phyloP scores from a whole-genome alignment of 2,113 vertebrate species.

The Chascanopsetta lugubris region DNA sequence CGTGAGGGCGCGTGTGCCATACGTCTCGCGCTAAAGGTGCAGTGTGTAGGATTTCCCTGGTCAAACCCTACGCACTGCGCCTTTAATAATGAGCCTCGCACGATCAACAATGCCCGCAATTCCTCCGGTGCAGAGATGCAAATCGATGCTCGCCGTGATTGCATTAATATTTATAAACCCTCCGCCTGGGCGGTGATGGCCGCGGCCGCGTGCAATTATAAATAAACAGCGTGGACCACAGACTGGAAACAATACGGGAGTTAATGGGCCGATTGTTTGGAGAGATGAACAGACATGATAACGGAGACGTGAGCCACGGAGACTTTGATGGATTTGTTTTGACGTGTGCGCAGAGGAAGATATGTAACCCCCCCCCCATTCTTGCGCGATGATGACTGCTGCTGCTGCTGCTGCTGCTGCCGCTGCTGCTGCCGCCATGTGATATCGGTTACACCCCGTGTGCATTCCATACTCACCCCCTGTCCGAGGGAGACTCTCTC shows the following conservation, averaged over 20 bases:
- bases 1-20: too few relatives aligned
- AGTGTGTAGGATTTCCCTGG: too few relatives aligned
- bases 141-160: slow-evolving; percentile 64
- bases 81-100: too few relatives aligned
- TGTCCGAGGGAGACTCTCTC: slow-evolving; percentile 79
- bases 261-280: slow-evolving; percentile 38
- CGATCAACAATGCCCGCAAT: too few relatives aligned
- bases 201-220: slow-evolving; percentile 44
- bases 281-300: slow-evolving; percentile 20
- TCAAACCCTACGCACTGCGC: too few relatives aligned
- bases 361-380: slow-evolving; percentile 10
- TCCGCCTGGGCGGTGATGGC: slow-evolving; percentile 63
- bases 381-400: slow-evolving; percentile 5
- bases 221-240: slow-evolving; percentile 53
- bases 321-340: slow-evolving; percentile 34
- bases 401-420: too few relatives aligned
- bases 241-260: slow-evolving; percentile 39
- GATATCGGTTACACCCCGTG: slow-evolving; percentile 1
- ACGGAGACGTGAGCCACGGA: neutral
- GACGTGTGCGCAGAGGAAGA: slow-evolving; percentile 15
- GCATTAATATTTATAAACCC: slow-evolving; percentile 79
- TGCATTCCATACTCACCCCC: slow-evolving; percentile 71
- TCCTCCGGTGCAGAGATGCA: slow-evolving; percentile 20
- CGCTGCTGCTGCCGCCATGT: slow-evolving; percentile 9
- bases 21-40: too few relatives aligned